These are phyloP conservation scores for Habropoda laboriosa DNA, from an alignment of 1,140 invertebrate species.

Conservation along the genomic window DNA sequence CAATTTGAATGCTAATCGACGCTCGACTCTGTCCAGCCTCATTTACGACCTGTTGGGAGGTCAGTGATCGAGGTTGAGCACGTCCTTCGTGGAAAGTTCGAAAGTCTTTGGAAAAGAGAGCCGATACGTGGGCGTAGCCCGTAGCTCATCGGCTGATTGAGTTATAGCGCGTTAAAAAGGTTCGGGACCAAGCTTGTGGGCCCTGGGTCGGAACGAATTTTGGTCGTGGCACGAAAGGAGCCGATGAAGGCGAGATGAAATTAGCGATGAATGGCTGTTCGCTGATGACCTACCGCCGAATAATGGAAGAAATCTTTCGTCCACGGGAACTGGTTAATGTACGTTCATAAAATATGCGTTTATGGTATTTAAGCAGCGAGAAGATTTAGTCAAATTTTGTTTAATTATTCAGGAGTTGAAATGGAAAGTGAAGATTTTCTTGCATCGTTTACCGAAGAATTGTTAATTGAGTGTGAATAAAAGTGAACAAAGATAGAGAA, in stretches of 20 bases:
- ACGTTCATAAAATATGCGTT: no score
- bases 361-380: no score
- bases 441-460: no score
- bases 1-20: slow-evolving; percentile 51
- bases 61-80: not conserved
- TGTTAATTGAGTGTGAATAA: no score
- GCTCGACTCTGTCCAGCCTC: slow-evolving; percentile 10
- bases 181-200: slow-evolving; percentile 6
- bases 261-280: slow-evolving; percentile 54
- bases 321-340: not conserved
- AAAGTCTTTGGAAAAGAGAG: slow-evolving; percentile 66
- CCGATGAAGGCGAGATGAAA: slow-evolving; percentile 54
- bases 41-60: slow-evolving; percentile 26
- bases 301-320: not conserved
- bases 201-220: slow-evolving; percentile 44
- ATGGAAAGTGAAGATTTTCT: no score
- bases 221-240: slow-evolving; percentile 30
- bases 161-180: slow-evolving; percentile 68
- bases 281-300: slow-evolving; percentile 33
- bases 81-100: slow-evolving; percentile 49
- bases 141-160: slow-evolving; percentile 71
- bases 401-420: no score
- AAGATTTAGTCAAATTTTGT: no score
- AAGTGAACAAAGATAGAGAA: no score
- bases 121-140: slow-evolving; percentile 65